Percentiles rank a stretch among this genome's conserved stretches.
phyloP scores from a whole-genome alignment of 64 coral and sea anemone genomes.

The Pachyseris speciosa region DNA sequence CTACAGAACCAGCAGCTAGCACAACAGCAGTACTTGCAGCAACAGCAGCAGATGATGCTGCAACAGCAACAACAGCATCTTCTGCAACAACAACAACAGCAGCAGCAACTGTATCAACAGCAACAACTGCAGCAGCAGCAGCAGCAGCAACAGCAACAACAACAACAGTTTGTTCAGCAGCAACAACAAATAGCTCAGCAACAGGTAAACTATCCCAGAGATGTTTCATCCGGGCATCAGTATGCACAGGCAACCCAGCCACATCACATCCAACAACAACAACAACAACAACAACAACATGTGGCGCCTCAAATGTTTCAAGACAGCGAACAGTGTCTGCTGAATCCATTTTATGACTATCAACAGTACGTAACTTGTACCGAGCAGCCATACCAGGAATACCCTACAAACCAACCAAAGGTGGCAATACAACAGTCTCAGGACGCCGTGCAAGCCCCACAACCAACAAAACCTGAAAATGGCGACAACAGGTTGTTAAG shows the following conservation, averaged over 20 bases:
- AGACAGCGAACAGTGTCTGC: neutral
- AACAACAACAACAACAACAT: conserved; percentile 24
- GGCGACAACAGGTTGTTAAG: conserved; percentile 39
- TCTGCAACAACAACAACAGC: conserved; percentile 1
- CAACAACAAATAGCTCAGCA: conserved; percentile 17
- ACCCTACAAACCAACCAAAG: neutral
- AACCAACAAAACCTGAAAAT: neutral
- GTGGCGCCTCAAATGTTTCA: conserved; percentile 4
- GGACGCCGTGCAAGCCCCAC: neutral
- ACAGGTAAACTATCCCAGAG: conserved; percentile 13
- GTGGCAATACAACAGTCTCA: neutral
- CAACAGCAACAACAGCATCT: conserved; percentile 15
- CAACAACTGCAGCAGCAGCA: conserved; percentile 33
- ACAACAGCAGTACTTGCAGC: conserved; percentile 20
- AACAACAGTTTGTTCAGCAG: neutral
- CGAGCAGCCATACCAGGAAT: neutral
- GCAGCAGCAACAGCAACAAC: conserved; percentile 28
- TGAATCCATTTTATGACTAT: conserved; percentile 51
- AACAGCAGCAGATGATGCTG: conserved; percentile 21
- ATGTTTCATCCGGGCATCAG: neutral
- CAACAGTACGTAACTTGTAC: neutral
- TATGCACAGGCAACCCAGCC: neutral
- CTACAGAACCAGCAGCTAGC: conserved; percentile 27
- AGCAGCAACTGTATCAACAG: neutral
- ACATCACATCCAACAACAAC: conserved; percentile 7